Percentiles rank a stretch among this genome's conserved stretches.
These are phyloP conservation scores for Nycticebus coucang DNA, from an alignment of 2,113 vertebrate genomes.

Conservation along the genomic window DNA sequence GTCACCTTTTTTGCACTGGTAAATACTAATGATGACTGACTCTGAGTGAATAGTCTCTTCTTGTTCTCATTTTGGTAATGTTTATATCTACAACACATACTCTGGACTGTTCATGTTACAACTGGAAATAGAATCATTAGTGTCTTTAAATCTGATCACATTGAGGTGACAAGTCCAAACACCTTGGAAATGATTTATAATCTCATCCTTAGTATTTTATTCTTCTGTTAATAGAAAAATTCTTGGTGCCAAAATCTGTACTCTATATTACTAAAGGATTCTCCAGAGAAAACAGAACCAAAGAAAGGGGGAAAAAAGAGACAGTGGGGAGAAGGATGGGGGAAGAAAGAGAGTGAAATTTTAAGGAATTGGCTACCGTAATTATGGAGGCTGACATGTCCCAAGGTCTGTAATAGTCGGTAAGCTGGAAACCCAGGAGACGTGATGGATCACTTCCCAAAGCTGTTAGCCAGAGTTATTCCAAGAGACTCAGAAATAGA, in stretches of 20 bases:
- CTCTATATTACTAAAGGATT: not conserved
- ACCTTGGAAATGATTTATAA: not conserved
- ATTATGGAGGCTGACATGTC: not conserved
- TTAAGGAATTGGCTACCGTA: no score
- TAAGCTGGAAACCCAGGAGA: not conserved
- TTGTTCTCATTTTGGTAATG: not conserved
- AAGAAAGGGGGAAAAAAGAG: no score
- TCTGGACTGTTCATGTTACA: not conserved
- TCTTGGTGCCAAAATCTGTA: not conserved
- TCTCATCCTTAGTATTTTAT: not conserved
- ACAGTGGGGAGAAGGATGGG: no score
- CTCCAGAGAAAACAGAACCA: not conserved
- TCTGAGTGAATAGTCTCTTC: not conserved
- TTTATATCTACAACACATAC: not conserved
- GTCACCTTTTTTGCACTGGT: accelerated
- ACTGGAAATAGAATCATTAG: not conserved
- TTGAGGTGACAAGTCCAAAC: not conserved
- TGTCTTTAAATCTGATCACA: not conserved
- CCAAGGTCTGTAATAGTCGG: not conserved
- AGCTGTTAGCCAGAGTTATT: accelerated
- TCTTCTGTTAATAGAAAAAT: not conserved
- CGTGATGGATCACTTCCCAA: not conserved
- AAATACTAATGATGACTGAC: not conserved
- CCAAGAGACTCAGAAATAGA: not conserved
- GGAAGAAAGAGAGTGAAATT: no score